phyloP scores from a whole-genome alignment of 1,140 invertebrate species.

The Colletes latitarsis region DNA sequence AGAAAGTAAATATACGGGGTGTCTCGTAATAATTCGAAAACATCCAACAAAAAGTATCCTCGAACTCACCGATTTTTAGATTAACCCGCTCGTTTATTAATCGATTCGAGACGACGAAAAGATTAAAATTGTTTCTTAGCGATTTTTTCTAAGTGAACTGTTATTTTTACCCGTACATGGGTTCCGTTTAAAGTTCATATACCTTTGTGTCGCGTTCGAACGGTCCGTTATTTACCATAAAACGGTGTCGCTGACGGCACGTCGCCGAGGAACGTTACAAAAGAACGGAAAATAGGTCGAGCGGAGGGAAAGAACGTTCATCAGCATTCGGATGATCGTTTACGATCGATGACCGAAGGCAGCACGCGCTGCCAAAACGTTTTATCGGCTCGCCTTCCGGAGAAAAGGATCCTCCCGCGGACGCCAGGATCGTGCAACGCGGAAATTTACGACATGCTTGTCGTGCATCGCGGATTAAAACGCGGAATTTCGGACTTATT shows the following conservation, averaged over 20 bases:
- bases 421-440: constrained; percentile 14
- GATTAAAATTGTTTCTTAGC: no score
- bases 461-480: constrained; percentile 8
- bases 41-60: no score
- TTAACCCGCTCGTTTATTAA: no score
- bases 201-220: constrained; percentile 2
- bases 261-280: constrained; percentile 33
- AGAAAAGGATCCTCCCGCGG: neutral
- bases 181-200: no score
- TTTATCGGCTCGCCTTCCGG: neutral
- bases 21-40: no score
- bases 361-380: constrained; percentile 4
- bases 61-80: no score
- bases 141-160: no score
- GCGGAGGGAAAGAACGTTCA: constrained; percentile 13
- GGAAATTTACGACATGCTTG: constrained; percentile 3
- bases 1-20: no score
- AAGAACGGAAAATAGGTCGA: neutral
- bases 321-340: constrained; percentile 37
- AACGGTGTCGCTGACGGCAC: constrained; percentile 42
- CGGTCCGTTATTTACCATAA: constrained; percentile 51
- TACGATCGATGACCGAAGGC: constrained; percentile 24
- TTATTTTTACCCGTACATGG: no score
- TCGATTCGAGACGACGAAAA: no score
- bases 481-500: constrained; percentile 2